Base-by-base conservation (phyloP, 2,113 vertebrate genomes). In the Plectropomus leopardus region DNA sequence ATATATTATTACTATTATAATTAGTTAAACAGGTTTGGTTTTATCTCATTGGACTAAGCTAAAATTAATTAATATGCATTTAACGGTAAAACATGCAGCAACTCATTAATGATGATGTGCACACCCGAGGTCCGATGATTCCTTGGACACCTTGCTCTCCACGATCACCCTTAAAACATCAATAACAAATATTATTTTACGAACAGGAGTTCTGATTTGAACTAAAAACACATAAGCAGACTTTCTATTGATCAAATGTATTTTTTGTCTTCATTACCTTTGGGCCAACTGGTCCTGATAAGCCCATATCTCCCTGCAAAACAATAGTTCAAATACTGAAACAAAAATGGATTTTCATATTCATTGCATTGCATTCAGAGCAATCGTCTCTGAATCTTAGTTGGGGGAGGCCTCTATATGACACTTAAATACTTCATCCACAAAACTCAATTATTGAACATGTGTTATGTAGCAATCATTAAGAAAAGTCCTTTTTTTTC, bases 231-330 rank as follows among this genome's bases (percentile, higher is more conserved):
- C 54, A n/a, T 53, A 21, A 59, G 63, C 0, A 16, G 26, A 76
- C 76, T 66, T 34, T 0, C 16, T 59, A n/a, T 40, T 47, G 14
- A 26, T 55, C 0, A 42, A 57, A 51, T 40, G 17, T 3, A 16
- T 14, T 53, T 42, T 53, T 11, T 42, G 40, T 30, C 6, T n/a
- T n/a, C n/a, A n/a, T 19, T 87, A 96, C 97, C 96, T 96, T 97
- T 83, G 83, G 84, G 54, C 97, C 96, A 11, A 87, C 73, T 21
- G 88, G 80, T 91, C 96, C 97, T 3, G 88, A 82, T 47, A 91
- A 68, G 50, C 97, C 97, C 51, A 88, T 70, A 34, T 76, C 58
- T 23, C 97, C 97, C 97, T 98, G 88, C 21, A 90, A 91, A 83
- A 80, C 45, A 72, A 89, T 48, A 57, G 24, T 54, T 69, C 4